A percentile compares a stretch with the other conserved stretches of the same genome.
phyloP scores from a whole-genome alignment of 2,888 invertebrate species.

The Agonopterix arenella region DNA sequence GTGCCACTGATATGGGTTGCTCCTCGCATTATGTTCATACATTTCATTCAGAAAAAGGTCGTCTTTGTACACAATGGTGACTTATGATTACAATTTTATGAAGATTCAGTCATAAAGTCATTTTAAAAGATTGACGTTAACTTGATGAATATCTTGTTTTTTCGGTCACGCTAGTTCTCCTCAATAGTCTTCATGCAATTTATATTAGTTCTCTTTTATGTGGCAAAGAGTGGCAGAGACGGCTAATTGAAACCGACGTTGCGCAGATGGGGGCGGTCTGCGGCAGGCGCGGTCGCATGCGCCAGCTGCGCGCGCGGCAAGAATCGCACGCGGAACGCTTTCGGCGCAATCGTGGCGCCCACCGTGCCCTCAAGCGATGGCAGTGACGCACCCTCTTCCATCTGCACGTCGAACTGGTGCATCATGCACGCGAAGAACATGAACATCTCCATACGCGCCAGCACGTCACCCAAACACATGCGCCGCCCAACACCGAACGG shows the following conservation, averaged over 20 bases:
- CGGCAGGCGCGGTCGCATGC: constrained; percentile 57
- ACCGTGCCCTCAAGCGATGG: constrained; percentile 89
- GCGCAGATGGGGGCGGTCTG: constrained; percentile 50
- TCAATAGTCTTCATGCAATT: too few relatives aligned
- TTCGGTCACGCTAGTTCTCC: too few relatives aligned
- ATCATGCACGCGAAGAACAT: constrained; percentile 90
- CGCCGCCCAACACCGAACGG: constrained; percentile 94
- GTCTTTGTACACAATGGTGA: constrained; percentile 74
- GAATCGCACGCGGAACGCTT: constrained; percentile 85
- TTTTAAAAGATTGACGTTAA: too few relatives aligned
- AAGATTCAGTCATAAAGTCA: constrained; percentile 38
- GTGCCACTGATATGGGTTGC: too few relatives aligned
- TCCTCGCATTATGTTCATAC: too few relatives aligned
- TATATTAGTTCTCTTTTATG: too few relatives aligned
- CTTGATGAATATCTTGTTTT: too few relatives aligned
- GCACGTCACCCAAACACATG: constrained; percentile 92
- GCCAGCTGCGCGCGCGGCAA: constrained; percentile 61
- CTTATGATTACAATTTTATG: constrained; percentile 74
- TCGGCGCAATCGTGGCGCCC: constrained; percentile 90
- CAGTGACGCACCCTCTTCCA: constrained; percentile 83
- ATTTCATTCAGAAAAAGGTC: constrained; percentile 55
- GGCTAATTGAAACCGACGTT: constrained; percentile 59
- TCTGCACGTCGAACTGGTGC: constrained; percentile 86
- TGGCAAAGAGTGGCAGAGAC: constrained; percentile 4
- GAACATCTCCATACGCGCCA: constrained; percentile 94